Evolutionary conservation across 2,113 vertebrate genomes (phyloP), one percentile per base, ranked within the genome.

Genomic region (Desmodus rotundus): DNA sequence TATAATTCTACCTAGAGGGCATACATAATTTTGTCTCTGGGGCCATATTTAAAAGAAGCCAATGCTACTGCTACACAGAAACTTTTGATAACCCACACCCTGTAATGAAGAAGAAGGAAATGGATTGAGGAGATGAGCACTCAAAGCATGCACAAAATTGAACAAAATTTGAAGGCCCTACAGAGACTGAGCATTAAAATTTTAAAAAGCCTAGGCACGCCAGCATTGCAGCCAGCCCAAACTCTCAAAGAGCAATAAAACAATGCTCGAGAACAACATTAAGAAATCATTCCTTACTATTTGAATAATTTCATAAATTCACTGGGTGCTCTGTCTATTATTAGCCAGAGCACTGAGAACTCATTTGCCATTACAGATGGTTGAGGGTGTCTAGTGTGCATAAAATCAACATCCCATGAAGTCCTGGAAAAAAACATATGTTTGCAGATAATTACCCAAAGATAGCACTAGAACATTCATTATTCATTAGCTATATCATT

Each of bases 321-420:
- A 84, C 28, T 93, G 47, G 3, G 22, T 76, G 38, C 33, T 89
- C 26, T 73, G 50, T 33, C 52, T 92, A 83, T 91, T 95, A 89
- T 83, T 74, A 86, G 22, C 15, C n/a, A 73, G 74, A 80, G 41
- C n/a, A 78, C 7, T 65, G 52, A 96, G 22, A 72, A 95, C 26
- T 82, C 81, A 61, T 61, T 94, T 87, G 28, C 83, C 26, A 36
- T 92, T 96, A 87, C 50, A 89, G 72, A 72, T 93, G 63, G 74
- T 50, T 10, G 63, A 83, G 36, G 22, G 76, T 73, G 78, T 95
- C 87, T 89, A 68, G 24, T 88, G 72, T 96, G 65, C 81, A 96
- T 95, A 96, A 90, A 93, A 86, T 93, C 77, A 87, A 86, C 58
- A 97, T 92, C 72, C 36, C 73, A 65, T 70, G 73, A 96, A 76